Conservation (phyloP, 92 coral and sea anemone species). For the Epizoanthus fatuus region DNA sequence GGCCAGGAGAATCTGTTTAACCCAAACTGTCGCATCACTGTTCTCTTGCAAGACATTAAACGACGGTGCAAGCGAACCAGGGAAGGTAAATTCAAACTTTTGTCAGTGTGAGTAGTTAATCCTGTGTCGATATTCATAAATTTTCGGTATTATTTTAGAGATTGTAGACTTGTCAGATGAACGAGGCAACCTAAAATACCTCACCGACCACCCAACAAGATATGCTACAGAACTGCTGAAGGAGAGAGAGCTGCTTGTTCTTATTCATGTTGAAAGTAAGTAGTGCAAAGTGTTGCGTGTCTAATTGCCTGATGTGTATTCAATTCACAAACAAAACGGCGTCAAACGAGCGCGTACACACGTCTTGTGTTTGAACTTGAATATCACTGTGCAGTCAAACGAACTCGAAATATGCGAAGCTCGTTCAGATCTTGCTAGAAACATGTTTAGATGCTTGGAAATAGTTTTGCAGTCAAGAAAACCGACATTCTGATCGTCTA, state of each 20-base stretch:
- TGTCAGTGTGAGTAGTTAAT: conserved; percentile 4
- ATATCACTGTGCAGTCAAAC: too few species aligned
- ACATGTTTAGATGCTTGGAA: too few species aligned
- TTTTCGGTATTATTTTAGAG: conserved; percentile 58
- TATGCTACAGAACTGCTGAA: conserved; percentile 89
- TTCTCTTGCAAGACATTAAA: conserved; percentile 91
- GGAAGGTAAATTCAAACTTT: conserved; percentile 64
- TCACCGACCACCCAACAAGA: conserved; percentile 82
- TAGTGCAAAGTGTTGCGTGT: neutral
- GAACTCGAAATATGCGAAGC: too few species aligned
- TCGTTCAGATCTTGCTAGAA: too few species aligned
- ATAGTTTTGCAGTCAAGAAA: too few species aligned
- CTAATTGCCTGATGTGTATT: conserved; percentile 15
- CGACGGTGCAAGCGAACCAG: conserved; percentile 86
- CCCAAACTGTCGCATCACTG: conserved; percentile 91
- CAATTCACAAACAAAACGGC: neutral
- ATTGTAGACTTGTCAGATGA: conserved; percentile 93
- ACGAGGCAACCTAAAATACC: conserved; percentile 89
- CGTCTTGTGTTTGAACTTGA: too few species aligned
- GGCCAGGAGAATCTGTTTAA: conserved; percentile 89
- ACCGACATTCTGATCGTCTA: too few species aligned
- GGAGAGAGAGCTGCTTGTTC: conserved; percentile 88
- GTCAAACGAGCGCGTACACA: neutral
- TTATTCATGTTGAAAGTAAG: conserved; percentile 96
- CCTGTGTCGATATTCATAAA: neutral